A percentile compares a stretch with the other conserved stretches of the same genome.
These are phyloP conservation scores for Syncerus caffer DNA, from an alignment of 2,797 vertebrate species.

Conservation along the genomic window DNA sequence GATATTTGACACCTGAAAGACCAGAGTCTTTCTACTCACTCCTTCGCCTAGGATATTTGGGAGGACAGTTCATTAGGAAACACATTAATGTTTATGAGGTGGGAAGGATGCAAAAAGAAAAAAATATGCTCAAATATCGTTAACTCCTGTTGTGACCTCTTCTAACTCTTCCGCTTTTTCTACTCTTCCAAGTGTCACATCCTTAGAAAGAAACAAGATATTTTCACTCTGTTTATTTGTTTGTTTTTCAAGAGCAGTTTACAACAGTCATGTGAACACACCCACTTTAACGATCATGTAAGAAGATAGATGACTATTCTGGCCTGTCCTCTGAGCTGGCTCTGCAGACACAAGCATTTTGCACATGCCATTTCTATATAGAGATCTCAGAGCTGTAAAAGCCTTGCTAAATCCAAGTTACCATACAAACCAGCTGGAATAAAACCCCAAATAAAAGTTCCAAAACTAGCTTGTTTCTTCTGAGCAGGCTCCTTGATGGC, in stretches of 20 bases:
- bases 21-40: neutral
- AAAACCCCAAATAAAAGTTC: constrained; percentile 48
- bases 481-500: neutral
- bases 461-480: neutral
- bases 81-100: neutral
- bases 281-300: neutral
- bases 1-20: neutral
- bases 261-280: constrained; percentile 45
- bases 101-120: neutral
- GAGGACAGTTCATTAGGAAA: neutral
- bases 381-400: constrained; percentile 43
- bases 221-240: constrained; percentile 33
- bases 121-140: neutral
- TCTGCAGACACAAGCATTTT: neutral
- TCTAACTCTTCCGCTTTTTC: neutral
- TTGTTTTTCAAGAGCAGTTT: constrained; percentile 57
- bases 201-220: constrained; percentile 29
- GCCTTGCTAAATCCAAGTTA: constrained; percentile 47
- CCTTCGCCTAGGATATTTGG: neutral
- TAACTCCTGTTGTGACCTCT: neutral
- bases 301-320: constrained; percentile 26
- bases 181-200: neutral
- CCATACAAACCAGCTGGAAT: constrained; percentile 56
- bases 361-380: constrained; percentile 49
- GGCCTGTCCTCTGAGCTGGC: constrained; percentile 27